These are phyloP conservation scores for Brachymystax lenok DNA, from an alignment of 2,797 vertebrate genomes.

Conservation along the genomic window DNA sequence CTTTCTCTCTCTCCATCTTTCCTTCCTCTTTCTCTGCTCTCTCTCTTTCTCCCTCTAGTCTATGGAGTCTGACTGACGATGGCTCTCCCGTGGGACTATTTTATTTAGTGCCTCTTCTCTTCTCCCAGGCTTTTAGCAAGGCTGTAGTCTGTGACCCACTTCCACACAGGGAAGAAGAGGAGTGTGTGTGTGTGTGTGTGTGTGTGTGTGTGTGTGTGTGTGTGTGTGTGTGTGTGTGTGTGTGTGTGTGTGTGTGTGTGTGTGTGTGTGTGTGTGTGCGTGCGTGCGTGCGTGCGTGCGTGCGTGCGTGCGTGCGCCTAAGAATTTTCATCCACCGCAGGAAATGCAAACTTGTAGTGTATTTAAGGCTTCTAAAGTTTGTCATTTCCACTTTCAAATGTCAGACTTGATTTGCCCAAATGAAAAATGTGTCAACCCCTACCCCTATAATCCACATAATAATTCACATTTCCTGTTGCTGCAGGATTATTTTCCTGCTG, in stretches of 20 bases:
- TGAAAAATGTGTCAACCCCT: no score
- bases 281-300: not conserved
- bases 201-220: not conserved
- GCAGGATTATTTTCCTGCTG: no score
- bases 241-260: conserved; percentile 6
- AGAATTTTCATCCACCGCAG: no score
- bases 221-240: not conserved
- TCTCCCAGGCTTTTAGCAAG: conserved; percentile 66
- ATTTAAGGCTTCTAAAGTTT: no score
- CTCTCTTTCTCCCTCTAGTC: conserved; percentile 12
- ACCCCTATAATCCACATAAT: no score
- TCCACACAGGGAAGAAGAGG: conserved; percentile 27
- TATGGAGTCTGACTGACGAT: conserved; percentile 26
- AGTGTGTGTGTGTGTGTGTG: conserved; percentile 11
- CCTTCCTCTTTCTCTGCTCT: not conserved
- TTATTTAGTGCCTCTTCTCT: conserved; percentile 55
- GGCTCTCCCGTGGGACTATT: conserved; percentile 29
- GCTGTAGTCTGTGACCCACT: conserved; percentile 74
- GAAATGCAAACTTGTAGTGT: no score
- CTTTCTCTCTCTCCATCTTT: not conserved
- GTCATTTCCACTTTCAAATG: no score
- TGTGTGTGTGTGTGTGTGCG: not conserved
- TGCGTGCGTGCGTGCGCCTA: no score
- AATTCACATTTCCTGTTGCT: no score
- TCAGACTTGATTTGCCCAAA: no score